These are phyloP conservation scores for Borostomias antarcticus DNA, from an alignment of 2,797 vertebrate species.

Conservation along the genomic window DNA sequence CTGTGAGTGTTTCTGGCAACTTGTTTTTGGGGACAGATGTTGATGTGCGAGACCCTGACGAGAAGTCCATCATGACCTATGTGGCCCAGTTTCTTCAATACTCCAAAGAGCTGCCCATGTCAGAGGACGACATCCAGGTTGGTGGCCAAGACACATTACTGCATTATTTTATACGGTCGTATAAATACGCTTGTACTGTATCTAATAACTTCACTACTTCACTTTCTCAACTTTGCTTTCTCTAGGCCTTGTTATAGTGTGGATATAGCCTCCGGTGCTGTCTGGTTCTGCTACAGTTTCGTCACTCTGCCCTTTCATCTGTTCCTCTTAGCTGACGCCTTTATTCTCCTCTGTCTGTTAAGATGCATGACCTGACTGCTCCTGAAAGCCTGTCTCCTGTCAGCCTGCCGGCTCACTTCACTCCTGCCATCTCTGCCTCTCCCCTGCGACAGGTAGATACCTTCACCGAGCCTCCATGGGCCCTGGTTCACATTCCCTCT, in stretches of 20 bases:
- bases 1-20: conserved; percentile 1
- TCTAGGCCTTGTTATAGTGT: neutral
- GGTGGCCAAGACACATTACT: conserved; percentile 14
- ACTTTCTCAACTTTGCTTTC: neutral
- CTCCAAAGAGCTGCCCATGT: conserved; percentile 76
- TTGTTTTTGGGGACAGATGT: conserved; percentile 81
- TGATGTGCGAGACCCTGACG: conserved; percentile 88
- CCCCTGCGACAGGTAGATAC: conserved; percentile 75
- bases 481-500: neutral
- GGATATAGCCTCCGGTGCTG: neutral
- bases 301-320: neutral
- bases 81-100: conserved; percentile 96
- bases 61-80: conserved; percentile 98
- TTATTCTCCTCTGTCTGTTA: neutral
- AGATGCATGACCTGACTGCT: conserved; percentile 58
- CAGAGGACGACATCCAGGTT: conserved; percentile 80
- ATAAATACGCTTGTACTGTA: too few relatives aligned
- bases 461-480: neutral
- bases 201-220: neutral
- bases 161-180: neutral
- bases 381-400: conserved; percentile 70
- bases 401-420: conserved; percentile 76
- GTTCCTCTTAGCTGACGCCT: neutral
- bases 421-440: conserved; percentile 77
- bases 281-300: neutral